phyloP scores from a whole-genome alignment of 35 echinoderm and acorn worm genomes.

The Amphiura filiformis region DNA sequence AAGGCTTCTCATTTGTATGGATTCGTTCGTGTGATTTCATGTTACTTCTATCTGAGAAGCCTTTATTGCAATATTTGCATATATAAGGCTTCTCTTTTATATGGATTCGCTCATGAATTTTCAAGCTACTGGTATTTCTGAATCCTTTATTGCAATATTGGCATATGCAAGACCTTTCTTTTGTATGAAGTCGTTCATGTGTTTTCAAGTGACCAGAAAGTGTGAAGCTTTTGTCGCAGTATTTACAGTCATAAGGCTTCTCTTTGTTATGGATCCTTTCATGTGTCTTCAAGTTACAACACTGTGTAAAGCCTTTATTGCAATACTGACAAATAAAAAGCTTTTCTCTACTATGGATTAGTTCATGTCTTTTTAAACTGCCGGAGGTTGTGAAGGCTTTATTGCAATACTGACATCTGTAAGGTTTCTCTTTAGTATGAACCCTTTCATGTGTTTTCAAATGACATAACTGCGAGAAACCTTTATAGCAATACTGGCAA shows the following conservation, averaged over 20 bases:
- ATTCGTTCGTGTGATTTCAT: constrained; percentile 21
- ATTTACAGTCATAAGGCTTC: constrained; percentile 57
- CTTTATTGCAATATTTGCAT: constrained; percentile 50
- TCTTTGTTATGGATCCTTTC: constrained; percentile 64
- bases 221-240: constrained; percentile 61
- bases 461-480: no score
- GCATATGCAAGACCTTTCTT: constrained; percentile 50
- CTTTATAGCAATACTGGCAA: no score
- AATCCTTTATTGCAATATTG: constrained; percentile 61
- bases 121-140: background rate
- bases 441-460: no score
- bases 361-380: background rate
- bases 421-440: background rate
- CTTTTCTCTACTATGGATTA: background rate
- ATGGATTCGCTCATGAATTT: constrained; percentile 56
- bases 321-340: constrained; percentile 47
- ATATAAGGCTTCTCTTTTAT: constrained; percentile 61
- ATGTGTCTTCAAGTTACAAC: constrained; percentile 16
- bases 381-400: background rate
- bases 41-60: constrained; percentile 22
- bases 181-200: constrained; percentile 54
- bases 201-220: constrained; percentile 32
- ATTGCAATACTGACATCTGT: background rate
- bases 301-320: constrained; percentile 19
- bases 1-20: background rate